Base-by-base conservation (phyloP, 1,140 invertebrate genomes). In the Trichonephila clavipes region DNA sequence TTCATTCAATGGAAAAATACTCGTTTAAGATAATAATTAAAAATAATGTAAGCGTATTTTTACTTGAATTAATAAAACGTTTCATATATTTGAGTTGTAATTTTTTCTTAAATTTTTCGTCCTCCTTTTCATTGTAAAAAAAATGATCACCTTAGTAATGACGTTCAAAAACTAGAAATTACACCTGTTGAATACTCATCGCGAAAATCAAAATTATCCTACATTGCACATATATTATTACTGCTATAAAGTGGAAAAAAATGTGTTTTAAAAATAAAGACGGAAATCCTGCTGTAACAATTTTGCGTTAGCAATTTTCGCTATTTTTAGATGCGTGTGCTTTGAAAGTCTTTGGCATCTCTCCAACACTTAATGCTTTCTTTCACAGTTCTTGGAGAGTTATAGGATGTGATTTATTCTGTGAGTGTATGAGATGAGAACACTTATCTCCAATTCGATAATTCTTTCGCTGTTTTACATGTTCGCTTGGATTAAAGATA, bases 361-460 rank as follows among this genome's bases (percentile, higher is more conserved):
- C n/a, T 82, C 89, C 89, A 90, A 62, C n/a, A 61, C 89, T 90
- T 85, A 51, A 69, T 77, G 51, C 24, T 89, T 62, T 34, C 72
- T 82, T 90, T 90, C 77, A 62, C 34, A 82, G 77, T 82, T 90
- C 40, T n/a, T 69, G 18, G 59, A 44, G 77, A 90, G 89, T 90
- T 90, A 81, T 62, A 58, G 69, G 28, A 16, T 82, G 89, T 90
- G 89, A 90, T 82, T 90, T 90, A 90, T 90, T 82, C 69, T 82
- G 72, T 90, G 64, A 82, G 69, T 82, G 69, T 82, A 62, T 62
- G 64, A 62, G 69, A 90, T 90, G 77, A 90, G 77, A 90, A 61
- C 89, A 90, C 89, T 90, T 90, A 90, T 90, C 89, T 82, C 28
- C 77, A 61, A 61, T 90, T 61, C 72, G 24, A 81, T 90, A 90